Evolutionary conservation across 2,113 vertebrate species (phyloP).

Genomic region (Poecile atricapillus): DNA sequence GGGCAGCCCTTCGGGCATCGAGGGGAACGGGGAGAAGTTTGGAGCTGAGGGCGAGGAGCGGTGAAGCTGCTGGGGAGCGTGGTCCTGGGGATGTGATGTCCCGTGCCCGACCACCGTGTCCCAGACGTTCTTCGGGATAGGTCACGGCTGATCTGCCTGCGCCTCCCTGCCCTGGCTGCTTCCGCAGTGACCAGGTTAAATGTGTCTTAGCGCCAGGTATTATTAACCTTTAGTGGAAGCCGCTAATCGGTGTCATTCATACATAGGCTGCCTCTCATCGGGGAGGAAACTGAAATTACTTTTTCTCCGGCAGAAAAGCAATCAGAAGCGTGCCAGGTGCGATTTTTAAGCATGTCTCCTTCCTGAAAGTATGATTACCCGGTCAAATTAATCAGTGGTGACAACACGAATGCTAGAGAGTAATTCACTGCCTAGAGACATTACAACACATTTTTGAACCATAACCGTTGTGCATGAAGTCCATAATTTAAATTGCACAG

Average conservation of each 20-base stretch:
- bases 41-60: background rate
- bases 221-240: background rate
- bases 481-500: background rate
- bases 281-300: background rate
- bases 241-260: background rate
- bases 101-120: background rate
- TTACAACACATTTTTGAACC: background rate
- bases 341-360: background rate
- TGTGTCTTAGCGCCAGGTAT: background rate
- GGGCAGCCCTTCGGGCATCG: background rate
- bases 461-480: background rate
- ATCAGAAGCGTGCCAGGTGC: background rate
- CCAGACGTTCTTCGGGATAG: background rate
- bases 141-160: rapidly evolving
- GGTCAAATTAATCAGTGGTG: background rate
- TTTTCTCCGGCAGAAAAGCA: background rate
- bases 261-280: background rate
- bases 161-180: background rate
- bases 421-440: background rate
- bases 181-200: background rate
- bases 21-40: background rate
- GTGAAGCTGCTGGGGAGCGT: background rate
- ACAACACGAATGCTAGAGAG: background rate
- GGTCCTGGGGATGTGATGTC: background rate
- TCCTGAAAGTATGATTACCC: background rate